phyloP scores from a whole-genome alignment of 2,797 vertebrate genomes.

The Phrynocephalus guinanensis region DNA sequence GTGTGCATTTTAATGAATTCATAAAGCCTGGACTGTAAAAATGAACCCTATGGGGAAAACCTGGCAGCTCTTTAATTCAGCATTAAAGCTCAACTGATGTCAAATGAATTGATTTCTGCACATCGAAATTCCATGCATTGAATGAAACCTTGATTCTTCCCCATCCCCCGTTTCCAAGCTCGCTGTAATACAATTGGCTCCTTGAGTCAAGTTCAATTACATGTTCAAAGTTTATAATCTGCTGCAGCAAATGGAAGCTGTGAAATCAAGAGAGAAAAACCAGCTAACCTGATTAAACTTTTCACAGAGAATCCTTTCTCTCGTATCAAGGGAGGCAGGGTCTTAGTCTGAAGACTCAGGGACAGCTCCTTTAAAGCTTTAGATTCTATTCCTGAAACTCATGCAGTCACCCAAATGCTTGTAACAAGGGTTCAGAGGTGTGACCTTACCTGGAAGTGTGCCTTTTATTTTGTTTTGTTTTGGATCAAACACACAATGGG shows the following conservation, averaged over 20 bases:
- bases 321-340: conserved; percentile 7
- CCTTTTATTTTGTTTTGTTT: conserved; percentile 37
- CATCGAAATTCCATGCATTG: conserved; percentile 75
- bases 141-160: conserved; percentile 77
- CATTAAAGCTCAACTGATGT: conserved; percentile 73
- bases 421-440: conserved; percentile 28
- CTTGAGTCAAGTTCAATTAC: conserved; percentile 76
- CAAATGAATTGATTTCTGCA: conserved; percentile 65
- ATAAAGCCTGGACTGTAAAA: conserved; percentile 75
- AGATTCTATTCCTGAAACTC: conserved; percentile 44
- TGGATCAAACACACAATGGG: conserved; percentile 27
- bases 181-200: conserved; percentile 72
- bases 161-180: conserved; percentile 73
- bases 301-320: conserved; percentile 41
- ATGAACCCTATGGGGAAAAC: conserved; percentile 63
- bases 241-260: conserved; percentile 68
- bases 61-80: conserved; percentile 73
- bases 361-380: conserved; percentile 18
- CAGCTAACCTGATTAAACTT: conserved; percentile 70
- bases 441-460: conserved; percentile 49
- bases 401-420: conserved; percentile 37
- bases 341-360: conserved; percentile 18
- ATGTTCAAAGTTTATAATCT: conserved; percentile 75
- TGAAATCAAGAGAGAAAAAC: conserved; percentile 76
- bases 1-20: conserved; percentile 77